phyloP scores from a whole-genome alignment of 2,113 vertebrate genomes.

The Austrofundulus limnaeus region DNA sequence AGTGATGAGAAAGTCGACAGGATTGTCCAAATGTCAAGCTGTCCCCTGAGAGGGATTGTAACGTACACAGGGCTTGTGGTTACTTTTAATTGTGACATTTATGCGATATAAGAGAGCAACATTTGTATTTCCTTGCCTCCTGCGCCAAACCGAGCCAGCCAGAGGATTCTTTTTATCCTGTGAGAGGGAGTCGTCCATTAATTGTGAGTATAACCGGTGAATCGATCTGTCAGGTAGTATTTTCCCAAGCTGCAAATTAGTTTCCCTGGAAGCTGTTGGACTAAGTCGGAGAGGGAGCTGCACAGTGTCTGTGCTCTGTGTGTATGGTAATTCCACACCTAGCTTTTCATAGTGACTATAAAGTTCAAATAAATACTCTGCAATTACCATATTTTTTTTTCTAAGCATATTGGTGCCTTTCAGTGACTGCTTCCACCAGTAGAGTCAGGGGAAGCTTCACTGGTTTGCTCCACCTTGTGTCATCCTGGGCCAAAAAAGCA shows the following conservation, averaged over 20 bases:
- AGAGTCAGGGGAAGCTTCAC: slow-evolving; percentile 64
- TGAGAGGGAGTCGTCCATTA: slow-evolving; percentile 61
- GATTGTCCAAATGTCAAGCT: slow-evolving; percentile 76
- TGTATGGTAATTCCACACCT: slow-evolving; percentile 49
- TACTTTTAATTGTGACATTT: slow-evolving; percentile 77
- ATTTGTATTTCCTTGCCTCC: slow-evolving; percentile 43
- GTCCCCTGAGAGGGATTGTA: slow-evolving; percentile 62
- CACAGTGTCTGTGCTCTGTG: slow-evolving; percentile 26
- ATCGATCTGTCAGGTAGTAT: slow-evolving; percentile 74
- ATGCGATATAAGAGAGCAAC: slow-evolving; percentile 65
- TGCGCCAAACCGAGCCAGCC: slow-evolving; percentile 31
- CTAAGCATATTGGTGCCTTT: slow-evolving; percentile 49
- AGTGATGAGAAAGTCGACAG: slow-evolving; percentile 60
- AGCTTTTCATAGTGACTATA: slow-evolving; percentile 57
- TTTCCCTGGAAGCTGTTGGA: slow-evolving; percentile 62
- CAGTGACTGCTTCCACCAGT: slow-evolving; percentile 51
- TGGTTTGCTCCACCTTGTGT: slow-evolving; percentile 67
- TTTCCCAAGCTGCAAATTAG: slow-evolving; percentile 72
- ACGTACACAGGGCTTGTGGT: slow-evolving; percentile 63
- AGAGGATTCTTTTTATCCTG: slow-evolving; percentile 47
- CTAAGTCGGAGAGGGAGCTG: slow-evolving; percentile 40
- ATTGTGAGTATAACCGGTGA: slow-evolving; percentile 65
- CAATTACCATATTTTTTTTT: slow-evolving; percentile 65
- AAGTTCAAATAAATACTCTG: slow-evolving; percentile 71
- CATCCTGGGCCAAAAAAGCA: slow-evolving; percentile 69